Evolutionary conservation across 2,113 vertebrate species (phyloP).

Genomic region (Megaceryle maxima): DNA sequence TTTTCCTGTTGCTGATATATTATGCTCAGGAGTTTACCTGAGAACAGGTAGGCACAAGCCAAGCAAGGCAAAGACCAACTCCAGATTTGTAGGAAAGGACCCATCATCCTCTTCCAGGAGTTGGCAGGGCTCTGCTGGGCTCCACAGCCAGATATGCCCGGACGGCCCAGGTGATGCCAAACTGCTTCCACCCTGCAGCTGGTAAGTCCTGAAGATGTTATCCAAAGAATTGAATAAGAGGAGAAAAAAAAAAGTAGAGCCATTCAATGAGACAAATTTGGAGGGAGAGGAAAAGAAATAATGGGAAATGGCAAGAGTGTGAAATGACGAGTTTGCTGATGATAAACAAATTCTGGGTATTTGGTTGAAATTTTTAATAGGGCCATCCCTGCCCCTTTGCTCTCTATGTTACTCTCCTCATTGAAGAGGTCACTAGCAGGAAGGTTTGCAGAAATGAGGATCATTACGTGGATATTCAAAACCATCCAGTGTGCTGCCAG

Average conservation of each 20-base stretch:
- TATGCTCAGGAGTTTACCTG: neutral
- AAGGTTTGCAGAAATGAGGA: neutral
- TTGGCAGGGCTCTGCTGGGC: neutral
- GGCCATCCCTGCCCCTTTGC: neutral
- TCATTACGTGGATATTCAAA: neutral
- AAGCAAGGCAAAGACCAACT: rapidly evolving
- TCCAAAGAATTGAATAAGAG: neutral
- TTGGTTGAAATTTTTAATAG: neutral
- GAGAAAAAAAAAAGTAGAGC: neutral
- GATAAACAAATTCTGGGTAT: neutral
- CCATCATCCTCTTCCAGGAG: neutral
- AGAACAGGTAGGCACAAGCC: neutral
- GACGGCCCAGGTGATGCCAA: neutral
- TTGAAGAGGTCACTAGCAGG: neutral
- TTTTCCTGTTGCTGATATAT: neutral
- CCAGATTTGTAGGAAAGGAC: neutral
- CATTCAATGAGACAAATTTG: neutral
- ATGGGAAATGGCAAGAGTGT: neutral
- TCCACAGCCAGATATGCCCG: neutral
- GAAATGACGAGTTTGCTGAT: neutral
- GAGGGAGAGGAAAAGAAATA: neutral
- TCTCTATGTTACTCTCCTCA: neutral
- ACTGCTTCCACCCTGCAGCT: neutral
- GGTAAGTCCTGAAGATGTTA: neutral
- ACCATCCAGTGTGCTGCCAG: neutral